Base-by-base conservation (phyloP, 2,797 vertebrate species). In the Antrozous pallidus region DNA sequence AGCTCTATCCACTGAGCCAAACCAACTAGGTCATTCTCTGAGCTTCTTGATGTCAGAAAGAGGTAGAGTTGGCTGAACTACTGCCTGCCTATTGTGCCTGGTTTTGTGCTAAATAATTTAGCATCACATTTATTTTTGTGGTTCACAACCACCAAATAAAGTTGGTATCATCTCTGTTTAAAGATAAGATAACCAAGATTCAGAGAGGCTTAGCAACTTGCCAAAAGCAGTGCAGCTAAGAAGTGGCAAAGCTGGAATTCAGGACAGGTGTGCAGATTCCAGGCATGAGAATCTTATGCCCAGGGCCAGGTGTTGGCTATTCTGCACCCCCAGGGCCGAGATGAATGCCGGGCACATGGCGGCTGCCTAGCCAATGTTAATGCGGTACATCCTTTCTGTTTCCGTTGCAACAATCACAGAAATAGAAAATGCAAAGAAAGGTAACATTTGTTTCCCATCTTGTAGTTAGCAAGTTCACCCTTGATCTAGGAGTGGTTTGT, bases 401-500 rank as follows among this genome's bases (percentile, higher is more conserved):
- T 94, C 67, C n/a, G 79, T n/a, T 61, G 58, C 90, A 90, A 96
- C 63, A 90, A 95, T 96, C 82, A 84, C 80, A 78, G 4, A 92
- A 82, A 67, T 13, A 54, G 84, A 90, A 61, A 97, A 95, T 71
- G 51, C 81, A 92, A 94, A 83, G 83, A 65, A 95, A 90, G 92
- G 73, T 56, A 56, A 69, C 40, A 67, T 88, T 94, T 94, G 93
- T 97, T 96, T 97, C 82, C 89, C 24, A 6, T 93, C 90, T 94
- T 97, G 90, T 61, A 94, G 95, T 84, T 93, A 95, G 95, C 80
- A 96, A 96, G 96, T 95, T 97, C 92, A 85, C 92, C 89, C 96
- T 96, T 95, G 97, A 97, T 89, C 90, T 95, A 4, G 3, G 89
- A 97, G 92, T 97, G 97, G 97, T 95, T 93, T 93, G 93, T 67